Evolutionary conservation across 2,888 invertebrate genomes (phyloP), one percentile per base, ranked within the genome.

Genomic region (Kuschelorhynchus macadamiae): DNA sequence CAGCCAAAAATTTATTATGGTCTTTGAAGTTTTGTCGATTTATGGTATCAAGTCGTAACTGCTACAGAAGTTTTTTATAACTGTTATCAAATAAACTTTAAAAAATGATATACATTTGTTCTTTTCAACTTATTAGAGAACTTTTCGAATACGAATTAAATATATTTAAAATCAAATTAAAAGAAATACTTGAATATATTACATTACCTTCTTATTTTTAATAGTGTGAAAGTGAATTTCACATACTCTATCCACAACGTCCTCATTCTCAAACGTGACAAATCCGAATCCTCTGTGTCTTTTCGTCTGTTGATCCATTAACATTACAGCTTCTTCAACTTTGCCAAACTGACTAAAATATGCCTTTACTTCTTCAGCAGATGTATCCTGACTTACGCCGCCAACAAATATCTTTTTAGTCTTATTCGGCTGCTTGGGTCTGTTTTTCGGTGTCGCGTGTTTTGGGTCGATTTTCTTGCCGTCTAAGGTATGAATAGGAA

Each of bases 381-480:
- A 93, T 1, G 95, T 95, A 85, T 95, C 95, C 83, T 95, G 95
- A 63, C 94, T 94, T 69, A 95, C 95, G 63, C 95, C 95, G 57
- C 95, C 95, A 18, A 95, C 95, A 85, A 95, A 95, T 74, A 95
- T 95, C 50, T 81, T 80, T 86, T 95, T 95, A 86, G 95, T 95
- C 80, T 94, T 92, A 81, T 93, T 94, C 60, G 93, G 92, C 78
- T 89, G 90, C 77, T 93, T 91, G 41, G 94, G 94, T 32, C 94
- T 89, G 75, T 94, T 95, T 84, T 95, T 95, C 72, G 95, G 95
- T 53, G 95, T 95, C 65, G 95, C 95, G 86, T 95, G 95, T 81
- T 96, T 96, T 64, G 96, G 96, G 83, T 96, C 96, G 83, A 96
- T 96, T 85, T 95, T 94, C 85, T 96, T 96, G 72, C 95, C 95